Evolutionary conservation across 2,797 vertebrate genomes (phyloP).

Genomic region (Psittacula derbiana): DNA sequence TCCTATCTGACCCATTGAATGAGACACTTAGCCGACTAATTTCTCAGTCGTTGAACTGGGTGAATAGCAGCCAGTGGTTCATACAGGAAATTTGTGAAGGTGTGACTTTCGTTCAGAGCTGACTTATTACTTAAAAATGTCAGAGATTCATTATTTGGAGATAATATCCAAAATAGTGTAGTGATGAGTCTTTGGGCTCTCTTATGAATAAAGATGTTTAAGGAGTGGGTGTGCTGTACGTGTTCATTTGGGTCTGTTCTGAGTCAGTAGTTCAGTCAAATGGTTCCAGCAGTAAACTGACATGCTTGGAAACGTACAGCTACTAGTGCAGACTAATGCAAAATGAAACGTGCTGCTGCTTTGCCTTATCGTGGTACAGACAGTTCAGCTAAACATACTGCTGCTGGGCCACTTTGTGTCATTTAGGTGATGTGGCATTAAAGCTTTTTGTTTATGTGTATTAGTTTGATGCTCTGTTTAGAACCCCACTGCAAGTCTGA

Average conservation of each 20-base stretch:
- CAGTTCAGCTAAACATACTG: rapidly evolving
- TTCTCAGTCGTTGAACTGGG: background rate
- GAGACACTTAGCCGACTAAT: background rate
- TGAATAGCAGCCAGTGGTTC: background rate
- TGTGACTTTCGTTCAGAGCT: rapidly evolving
- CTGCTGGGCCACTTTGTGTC: background rate
- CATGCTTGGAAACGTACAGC: background rate
- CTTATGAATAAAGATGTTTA: background rate
- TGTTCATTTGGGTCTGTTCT: background rate
- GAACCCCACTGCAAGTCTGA: rapidly evolving
- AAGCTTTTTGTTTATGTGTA: background rate
- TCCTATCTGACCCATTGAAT: too few species aligned
- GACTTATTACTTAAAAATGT: background rate
- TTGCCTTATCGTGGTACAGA: background rate
- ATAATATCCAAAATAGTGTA: rapidly evolving
- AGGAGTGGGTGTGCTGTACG: rapidly evolving
- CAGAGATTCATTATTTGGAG: background rate
- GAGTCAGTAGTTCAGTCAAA: background rate
- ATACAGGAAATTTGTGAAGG: rapidly evolving
- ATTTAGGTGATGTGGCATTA: background rate
- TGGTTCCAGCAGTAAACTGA: background rate
- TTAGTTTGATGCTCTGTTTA: background rate
- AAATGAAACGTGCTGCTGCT: background rate
- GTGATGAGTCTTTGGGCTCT: background rate
- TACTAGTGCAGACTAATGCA: background rate